Percentiles rank a stretch among this genome's conserved stretches.
Conservation (phyloP, 2,113 vertebrate genomes). For the Poicephalus gulielmi region DNA sequence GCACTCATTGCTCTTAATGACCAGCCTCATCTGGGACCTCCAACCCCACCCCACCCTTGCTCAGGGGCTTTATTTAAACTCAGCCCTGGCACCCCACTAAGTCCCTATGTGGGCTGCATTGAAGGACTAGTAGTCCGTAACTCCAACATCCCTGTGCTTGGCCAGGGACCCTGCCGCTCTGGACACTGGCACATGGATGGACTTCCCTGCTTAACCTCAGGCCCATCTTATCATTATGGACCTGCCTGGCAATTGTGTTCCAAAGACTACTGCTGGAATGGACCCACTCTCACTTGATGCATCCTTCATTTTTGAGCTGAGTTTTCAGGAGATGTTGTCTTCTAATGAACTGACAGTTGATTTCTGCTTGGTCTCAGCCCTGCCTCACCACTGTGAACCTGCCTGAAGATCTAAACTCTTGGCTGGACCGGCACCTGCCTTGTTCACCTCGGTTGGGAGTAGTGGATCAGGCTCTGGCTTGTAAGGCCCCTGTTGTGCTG, state of each 20-base stretch:
- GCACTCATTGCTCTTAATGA: not conserved
- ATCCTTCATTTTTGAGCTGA: not conserved
- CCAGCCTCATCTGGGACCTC: not conserved
- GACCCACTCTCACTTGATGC: not conserved
- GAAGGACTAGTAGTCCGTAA: fast-evolving
- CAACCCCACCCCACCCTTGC: not conserved
- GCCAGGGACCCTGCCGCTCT: not conserved
- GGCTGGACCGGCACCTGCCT: not conserved
- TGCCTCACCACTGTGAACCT: fast-evolving
- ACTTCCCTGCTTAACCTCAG: not conserved
- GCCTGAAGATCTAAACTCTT: not conserved
- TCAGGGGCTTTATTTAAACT: not conserved
- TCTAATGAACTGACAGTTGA: not conserved
- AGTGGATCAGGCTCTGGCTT: not conserved
- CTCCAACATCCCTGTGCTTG: fast-evolving
- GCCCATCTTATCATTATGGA: fast-evolving
- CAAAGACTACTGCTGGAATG: not conserved
- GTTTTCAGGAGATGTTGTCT: not conserved
- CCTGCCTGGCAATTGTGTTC: too few species aligned
- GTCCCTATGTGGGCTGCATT: too few species aligned
- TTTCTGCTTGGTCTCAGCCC: not conserved
- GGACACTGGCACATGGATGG: fast-evolving
- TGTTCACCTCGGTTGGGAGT: not conserved
- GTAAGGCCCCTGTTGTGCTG: not conserved
- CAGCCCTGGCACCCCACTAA: fast-evolving